Conservation (phyloP, 23 tunicate species). For the Botrylloides violaceus region DNA sequence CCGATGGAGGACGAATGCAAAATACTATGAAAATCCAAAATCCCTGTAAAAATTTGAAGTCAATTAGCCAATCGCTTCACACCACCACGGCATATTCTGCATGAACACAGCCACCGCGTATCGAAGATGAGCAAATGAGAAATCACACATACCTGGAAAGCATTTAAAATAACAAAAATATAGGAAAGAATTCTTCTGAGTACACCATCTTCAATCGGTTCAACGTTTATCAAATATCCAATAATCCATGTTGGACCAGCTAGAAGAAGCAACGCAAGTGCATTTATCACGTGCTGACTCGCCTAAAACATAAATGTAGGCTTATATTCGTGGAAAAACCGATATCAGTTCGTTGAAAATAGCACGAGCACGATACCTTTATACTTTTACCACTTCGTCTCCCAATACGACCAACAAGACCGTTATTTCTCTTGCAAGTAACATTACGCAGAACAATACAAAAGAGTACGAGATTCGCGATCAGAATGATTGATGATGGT, state of each 20-base stretch:
- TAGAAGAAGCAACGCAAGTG: slow-evolving; percentile 49
- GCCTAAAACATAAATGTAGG: slow-evolving; percentile 34
- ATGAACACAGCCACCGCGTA: no score
- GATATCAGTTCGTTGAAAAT: no score
- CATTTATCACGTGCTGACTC: slow-evolving; percentile 71
- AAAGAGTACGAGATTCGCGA: slow-evolving; percentile 32
- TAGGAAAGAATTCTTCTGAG: slow-evolving; percentile 55
- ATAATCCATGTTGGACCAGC: slow-evolving; percentile 83
- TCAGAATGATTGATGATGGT: slow-evolving; percentile 42
- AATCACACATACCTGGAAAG: slow-evolving; percentile 47
- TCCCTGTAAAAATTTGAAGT: no score
- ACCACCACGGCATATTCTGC: no score
- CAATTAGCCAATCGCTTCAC: no score
- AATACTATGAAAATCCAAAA: slow-evolving; percentile 85
- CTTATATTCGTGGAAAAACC: no score
- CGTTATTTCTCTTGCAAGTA: slow-evolving; percentile 45
- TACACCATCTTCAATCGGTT: slow-evolving; percentile 46
- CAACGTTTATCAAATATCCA: slow-evolving; percentile 73
- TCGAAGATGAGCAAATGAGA: no score
- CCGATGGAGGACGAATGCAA: slow-evolving; percentile 51
- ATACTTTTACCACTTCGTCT: background rate
- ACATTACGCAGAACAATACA: slow-evolving; percentile 46
- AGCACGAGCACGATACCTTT: no score
- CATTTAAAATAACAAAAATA: slow-evolving; percentile 73
- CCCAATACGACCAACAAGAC: background rate